Evolutionary conservation across 1,140 invertebrate genomes (phyloP).

Genomic region (Cydia splendana): DNA sequence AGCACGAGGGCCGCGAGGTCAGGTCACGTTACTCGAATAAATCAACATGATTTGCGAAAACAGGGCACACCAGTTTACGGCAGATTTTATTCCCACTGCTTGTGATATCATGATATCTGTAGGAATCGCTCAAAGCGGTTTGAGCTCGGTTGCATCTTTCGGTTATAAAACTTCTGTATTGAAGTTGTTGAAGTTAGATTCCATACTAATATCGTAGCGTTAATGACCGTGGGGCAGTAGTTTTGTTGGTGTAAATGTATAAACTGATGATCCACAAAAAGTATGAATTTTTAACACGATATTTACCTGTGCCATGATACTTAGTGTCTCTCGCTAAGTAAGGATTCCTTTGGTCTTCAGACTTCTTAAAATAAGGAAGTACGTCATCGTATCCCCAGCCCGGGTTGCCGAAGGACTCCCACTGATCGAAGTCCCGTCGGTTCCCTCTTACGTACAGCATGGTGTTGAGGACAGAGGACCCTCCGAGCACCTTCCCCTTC

Average conservation of each 20-base stretch:
- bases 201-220: too few species aligned
- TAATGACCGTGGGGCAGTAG: too few species aligned
- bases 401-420: conserved; percentile 91
- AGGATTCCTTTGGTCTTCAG: conserved; percentile 90
- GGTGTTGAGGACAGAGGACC: conserved; percentile 91
- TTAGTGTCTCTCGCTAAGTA: conserved; percentile 86
- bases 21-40: not conserved
- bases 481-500: conserved; percentile 91
- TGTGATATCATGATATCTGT: not conserved
- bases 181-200: too few species aligned
- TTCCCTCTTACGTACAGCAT: conserved; percentile 97
- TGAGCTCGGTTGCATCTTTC: too few species aligned
- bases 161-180: too few species aligned
- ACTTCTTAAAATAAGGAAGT: conserved; percentile 93
- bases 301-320: conserved; percentile 85
- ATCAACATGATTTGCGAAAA: not conserved
- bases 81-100: not conserved
- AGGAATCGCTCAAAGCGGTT: too few species aligned
- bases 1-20: not conserved
- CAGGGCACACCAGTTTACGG: too few species aligned
- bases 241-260: too few species aligned
- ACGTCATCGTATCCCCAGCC: conserved; percentile 95
- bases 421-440: conserved; percentile 92
- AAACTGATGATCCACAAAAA: too few species aligned
- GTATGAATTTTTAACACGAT: too few species aligned